phyloP scores from a whole-genome alignment of 2,888 invertebrate species.

The Cephus nigrinus region DNA sequence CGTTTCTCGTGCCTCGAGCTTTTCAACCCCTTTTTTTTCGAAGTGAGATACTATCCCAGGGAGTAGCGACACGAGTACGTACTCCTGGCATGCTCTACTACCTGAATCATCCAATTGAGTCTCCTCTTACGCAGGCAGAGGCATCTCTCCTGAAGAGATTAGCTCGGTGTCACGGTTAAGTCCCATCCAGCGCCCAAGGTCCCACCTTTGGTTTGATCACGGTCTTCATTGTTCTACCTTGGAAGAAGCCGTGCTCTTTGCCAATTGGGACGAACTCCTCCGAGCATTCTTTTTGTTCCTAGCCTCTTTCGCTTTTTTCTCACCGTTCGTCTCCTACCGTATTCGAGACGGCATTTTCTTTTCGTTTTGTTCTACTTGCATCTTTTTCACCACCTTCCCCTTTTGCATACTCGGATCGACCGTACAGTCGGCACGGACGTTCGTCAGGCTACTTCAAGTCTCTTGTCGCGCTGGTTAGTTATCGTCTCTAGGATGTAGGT shows the following conservation, averaged over 20 bases:
- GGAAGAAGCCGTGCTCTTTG: background rate
- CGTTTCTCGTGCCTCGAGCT: background rate
- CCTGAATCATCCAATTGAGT: conserved; percentile 49
- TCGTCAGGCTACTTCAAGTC: background rate
- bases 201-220: background rate
- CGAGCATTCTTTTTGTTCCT: background rate
- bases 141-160: background rate
- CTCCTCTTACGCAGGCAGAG: conserved; percentile 8
- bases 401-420: background rate
- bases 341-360: background rate
- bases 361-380: background rate
- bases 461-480: background rate
- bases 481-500: background rate
- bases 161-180: background rate
- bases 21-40: background rate
- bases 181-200: background rate
- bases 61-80: background rate
- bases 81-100: conserved; percentile 40
- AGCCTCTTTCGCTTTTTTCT: background rate
- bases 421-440: background rate
- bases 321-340: conserved; percentile 11
- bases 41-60: background rate
- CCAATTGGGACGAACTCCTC: background rate
- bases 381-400: conserved; percentile 10
- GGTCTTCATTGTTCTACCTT: background rate